These are phyloP conservation scores for Uromys caudimaculatus DNA, from an alignment of 2,797 vertebrate genomes.

Conservation along the genomic window DNA sequence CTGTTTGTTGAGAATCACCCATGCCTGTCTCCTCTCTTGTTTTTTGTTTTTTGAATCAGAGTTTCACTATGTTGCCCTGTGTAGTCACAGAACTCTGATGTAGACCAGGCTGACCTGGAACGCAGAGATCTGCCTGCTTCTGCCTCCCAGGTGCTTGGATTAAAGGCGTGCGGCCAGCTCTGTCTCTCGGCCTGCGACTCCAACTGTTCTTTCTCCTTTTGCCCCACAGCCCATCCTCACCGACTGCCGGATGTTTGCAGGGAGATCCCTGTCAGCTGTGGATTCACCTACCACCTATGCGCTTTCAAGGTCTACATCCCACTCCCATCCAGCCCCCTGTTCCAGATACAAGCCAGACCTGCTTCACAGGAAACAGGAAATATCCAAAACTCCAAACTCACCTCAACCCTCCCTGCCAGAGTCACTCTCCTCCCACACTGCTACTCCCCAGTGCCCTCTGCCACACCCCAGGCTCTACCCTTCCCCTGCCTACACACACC, in stretches of 20 bases:
- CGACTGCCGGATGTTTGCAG: background rate
- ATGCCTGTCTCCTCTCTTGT: no score
- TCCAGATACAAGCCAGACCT: background rate
- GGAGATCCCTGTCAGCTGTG: background rate
- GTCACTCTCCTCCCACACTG: background rate
- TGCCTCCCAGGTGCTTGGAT: background rate
- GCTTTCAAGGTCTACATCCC: background rate
- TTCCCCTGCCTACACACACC: background rate
- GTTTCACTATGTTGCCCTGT: background rate
- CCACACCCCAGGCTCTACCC: background rate
- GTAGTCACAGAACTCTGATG: no score
- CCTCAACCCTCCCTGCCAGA: background rate
- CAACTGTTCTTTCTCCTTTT: background rate
- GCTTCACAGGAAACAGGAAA: background rate
- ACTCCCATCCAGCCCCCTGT: background rate
- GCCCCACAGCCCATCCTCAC: background rate
- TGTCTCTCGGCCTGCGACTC: background rate
- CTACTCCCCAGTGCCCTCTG: background rate
- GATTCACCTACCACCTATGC: background rate
- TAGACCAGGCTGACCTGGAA: no score
- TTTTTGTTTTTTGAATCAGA: background rate
- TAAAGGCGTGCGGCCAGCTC: background rate
- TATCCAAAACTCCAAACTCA: accelerated
- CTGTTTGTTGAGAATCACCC: background rate
- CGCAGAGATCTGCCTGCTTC: background rate